Evolutionary conservation across 2,797 vertebrate genomes (phyloP).

Genomic region (Neosilurus hyrtlii): DNA sequence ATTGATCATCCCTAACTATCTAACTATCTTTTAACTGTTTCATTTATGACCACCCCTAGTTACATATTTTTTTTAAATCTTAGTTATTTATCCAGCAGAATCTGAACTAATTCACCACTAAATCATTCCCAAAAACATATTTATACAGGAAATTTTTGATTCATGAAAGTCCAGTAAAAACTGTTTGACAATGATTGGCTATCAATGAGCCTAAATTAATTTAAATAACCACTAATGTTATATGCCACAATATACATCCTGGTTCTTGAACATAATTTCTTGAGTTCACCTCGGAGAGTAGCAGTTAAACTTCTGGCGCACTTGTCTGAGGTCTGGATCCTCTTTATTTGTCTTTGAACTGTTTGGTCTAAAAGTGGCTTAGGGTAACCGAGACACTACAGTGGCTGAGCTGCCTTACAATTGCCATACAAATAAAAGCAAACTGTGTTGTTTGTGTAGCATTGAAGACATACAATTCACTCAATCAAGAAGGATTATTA

Average conservation of each 20-base stretch:
- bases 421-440: neutral
- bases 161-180: neutral
- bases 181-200: neutral
- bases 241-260: too few relatives aligned
- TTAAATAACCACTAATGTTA: too few relatives aligned
- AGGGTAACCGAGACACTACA: neutral
- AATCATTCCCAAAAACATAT: neutral
- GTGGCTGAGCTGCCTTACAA: neutral
- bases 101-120: neutral
- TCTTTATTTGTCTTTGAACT: too few relatives aligned
- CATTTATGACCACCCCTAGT: neutral
- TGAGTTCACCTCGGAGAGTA: too few relatives aligned
- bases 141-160: neutral
- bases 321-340: too few relatives aligned
- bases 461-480: neutral
- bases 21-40: neutral
- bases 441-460: neutral
- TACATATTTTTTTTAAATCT: too few relatives aligned
- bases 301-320: too few relatives aligned
- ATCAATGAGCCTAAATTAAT: neutral
- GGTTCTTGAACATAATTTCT: too few relatives aligned
- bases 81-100: neutral
- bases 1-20: neutral
- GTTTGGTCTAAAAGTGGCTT: too few relatives aligned
- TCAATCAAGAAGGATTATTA: neutral